These are phyloP conservation scores for Caenorhabditis imperialis DNA, from an alignment of 2,888 invertebrate genomes.

Conservation along the genomic window DNA sequence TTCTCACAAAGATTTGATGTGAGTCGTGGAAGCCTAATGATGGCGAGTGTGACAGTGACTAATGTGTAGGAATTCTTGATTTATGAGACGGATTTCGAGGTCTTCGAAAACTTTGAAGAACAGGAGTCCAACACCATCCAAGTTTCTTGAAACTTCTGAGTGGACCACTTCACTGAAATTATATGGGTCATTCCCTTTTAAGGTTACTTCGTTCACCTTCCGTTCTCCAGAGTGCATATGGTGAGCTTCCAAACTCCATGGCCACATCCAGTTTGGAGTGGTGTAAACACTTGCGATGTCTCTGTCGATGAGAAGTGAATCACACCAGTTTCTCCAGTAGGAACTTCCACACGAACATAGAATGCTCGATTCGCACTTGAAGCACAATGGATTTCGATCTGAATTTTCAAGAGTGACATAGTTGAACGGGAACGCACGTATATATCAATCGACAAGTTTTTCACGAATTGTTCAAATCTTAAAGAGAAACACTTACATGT, in stretches of 20 bases:
- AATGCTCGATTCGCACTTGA: slow-evolving; percentile 54
- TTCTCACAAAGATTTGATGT: too few species aligned
- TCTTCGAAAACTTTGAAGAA: slow-evolving; percentile 70
- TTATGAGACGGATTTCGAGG: slow-evolving; percentile 60
- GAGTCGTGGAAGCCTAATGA: too few species aligned
- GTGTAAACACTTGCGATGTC: slow-evolving; percentile 59
- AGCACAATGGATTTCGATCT: slow-evolving; percentile 69
- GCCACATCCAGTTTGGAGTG: slow-evolving; percentile 64
- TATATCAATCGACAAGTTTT: background rate
- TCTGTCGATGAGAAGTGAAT: slow-evolving; percentile 62
- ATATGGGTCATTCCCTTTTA: background rate
- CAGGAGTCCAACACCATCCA: slow-evolving; percentile 73
- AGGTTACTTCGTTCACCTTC: slow-evolving; percentile 26
- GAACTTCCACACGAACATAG: slow-evolving; percentile 61
- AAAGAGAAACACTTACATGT: slow-evolving; percentile 24
- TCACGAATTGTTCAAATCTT: background rate
- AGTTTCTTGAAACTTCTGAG: slow-evolving; percentile 53
- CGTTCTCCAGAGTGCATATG: slow-evolving; percentile 53
- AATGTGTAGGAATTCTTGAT: slow-evolving; percentile 71
- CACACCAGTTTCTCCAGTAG: slow-evolving; percentile 65
- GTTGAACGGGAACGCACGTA: background rate
- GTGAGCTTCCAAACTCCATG: slow-evolving; percentile 69
- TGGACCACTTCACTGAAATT: slow-evolving; percentile 52
- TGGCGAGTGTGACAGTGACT: slow-evolving; percentile 62
- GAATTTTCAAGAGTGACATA: slow-evolving; percentile 27